A percentile compares a stretch with the other conserved stretches of the same genome.
Conservation (phyloP, 2,888 invertebrate species). For the Cyaniris semiargus region DNA sequence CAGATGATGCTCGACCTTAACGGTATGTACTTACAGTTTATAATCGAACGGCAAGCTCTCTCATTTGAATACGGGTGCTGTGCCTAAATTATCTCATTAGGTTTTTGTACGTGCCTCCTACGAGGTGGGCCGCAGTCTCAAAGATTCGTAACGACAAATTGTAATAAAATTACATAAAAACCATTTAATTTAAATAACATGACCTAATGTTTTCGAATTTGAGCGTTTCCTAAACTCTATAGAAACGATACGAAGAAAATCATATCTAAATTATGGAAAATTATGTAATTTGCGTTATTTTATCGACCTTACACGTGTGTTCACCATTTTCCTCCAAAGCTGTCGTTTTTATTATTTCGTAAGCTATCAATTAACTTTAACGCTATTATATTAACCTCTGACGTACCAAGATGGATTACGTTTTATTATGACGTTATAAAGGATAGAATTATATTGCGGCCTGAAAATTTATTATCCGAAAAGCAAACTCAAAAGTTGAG, state of each 20-base stretch:
- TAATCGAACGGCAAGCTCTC: slow-evolving; percentile 35
- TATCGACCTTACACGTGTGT: neutral
- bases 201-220: neutral
- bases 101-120: slow-evolving; percentile 49
- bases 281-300: neutral
- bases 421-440: neutral
- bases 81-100: slow-evolving; percentile 52
- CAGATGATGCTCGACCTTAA: slow-evolving; percentile 78
- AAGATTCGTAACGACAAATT: slow-evolving; percentile 27
- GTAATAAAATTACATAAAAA: slow-evolving; percentile 11
- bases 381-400: neutral
- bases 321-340: neutral
- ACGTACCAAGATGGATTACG: slow-evolving; percentile 9
- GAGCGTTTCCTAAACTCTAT: no score
- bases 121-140: slow-evolving; percentile 28
- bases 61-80: slow-evolving; percentile 51
- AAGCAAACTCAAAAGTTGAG: neutral
- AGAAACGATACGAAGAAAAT: no score
- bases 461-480: neutral
- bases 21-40: slow-evolving; percentile 58
- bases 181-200: neutral
- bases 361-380: slow-evolving; percentile 1
- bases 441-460: neutral
- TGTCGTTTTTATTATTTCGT: neutral
- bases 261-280: neutral